These are phyloP conservation scores for Hyla sarda DNA, from an alignment of 2,113 vertebrate genomes.

Conservation along the genomic window DNA sequence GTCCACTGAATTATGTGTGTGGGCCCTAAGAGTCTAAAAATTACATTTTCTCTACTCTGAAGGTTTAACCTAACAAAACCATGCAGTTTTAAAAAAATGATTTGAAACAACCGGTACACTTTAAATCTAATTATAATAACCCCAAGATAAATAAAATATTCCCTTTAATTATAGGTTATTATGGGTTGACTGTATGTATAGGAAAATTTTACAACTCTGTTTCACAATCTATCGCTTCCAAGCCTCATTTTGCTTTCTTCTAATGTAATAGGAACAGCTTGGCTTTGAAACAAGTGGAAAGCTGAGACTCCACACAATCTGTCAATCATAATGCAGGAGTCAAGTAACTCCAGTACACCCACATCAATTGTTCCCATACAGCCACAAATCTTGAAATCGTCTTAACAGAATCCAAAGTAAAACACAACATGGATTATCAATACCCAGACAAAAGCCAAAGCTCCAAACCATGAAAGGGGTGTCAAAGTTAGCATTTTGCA, in stretches of 20 bases:
- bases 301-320: constrained; percentile 17
- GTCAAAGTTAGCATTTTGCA: constrained; percentile 30
- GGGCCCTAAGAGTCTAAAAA: too few relatives aligned
- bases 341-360: constrained; percentile 41
- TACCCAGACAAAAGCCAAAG: constrained; percentile 32
- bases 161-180: background rate
- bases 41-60: too few relatives aligned
- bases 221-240: constrained; percentile 25
- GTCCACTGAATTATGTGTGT: too few relatives aligned
- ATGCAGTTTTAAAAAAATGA: too few relatives aligned
- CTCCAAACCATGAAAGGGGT: constrained; percentile 38
- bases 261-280: constrained; percentile 16
- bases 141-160: too few relatives aligned
- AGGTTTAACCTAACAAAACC: too few relatives aligned
- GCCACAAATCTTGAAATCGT: constrained; percentile 43
- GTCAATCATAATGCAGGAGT: constrained; percentile 50
- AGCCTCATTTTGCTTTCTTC: background rate
- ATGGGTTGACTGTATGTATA: constrained; percentile 19
- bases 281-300: constrained; percentile 24
- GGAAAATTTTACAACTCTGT: constrained; percentile 14
- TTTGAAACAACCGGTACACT: too few relatives aligned
- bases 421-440: constrained; percentile 41
- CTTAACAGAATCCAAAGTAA: constrained; percentile 35
- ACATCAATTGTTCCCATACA: constrained; percentile 41
- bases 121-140: too few relatives aligned